A percentile compares a stretch with the other conserved stretches of the same genome.
Conservation (phyloP, 2,888 invertebrate species). For the Dermolepida albohirtum region DNA sequence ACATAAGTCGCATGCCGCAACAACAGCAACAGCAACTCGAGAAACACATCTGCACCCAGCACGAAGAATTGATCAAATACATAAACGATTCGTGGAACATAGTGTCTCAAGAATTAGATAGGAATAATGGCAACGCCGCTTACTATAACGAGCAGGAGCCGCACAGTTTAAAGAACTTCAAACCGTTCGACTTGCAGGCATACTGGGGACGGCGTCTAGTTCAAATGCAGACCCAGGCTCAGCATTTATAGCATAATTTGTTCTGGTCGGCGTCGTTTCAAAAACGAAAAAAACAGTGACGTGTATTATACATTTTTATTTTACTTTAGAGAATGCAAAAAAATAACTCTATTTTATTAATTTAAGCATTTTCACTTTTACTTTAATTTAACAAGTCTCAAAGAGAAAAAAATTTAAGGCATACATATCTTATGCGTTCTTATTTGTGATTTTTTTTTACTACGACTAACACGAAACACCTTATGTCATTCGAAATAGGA, state of each 20-base stretch:
- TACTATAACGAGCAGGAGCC: slow-evolving; percentile 74
- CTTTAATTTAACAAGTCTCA: too few species aligned
- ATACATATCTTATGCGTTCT: too few species aligned
- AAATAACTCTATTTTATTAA: too few species aligned
- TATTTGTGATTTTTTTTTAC: too few species aligned
- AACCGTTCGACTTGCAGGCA: slow-evolving; percentile 82
- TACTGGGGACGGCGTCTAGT: slow-evolving; percentile 80
- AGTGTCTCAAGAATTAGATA: slow-evolving; percentile 64
- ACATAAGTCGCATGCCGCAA: slow-evolving; percentile 54
- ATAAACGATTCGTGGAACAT: slow-evolving; percentile 83
- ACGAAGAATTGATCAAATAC: slow-evolving; percentile 84
- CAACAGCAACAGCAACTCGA: slow-evolving; percentile 47
- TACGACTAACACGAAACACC: too few species aligned
- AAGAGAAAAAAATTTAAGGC: too few species aligned
- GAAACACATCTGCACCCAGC: slow-evolving; percentile 66
- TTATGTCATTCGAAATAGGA: too few species aligned
- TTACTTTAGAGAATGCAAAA: too few species aligned
- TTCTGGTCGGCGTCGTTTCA: not conserved
- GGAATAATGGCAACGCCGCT: slow-evolving; percentile 65
- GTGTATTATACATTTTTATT: not conserved
- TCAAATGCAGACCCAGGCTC: slow-evolving; percentile 73
- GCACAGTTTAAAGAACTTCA: slow-evolving; percentile 75
- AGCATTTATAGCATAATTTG: slow-evolving; percentile 59
- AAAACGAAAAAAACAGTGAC: not conserved
- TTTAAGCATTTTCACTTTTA: too few species aligned